These are phyloP conservation scores for Scaptodrosophila latifasciaeformis DNA, from an alignment of 2,888 invertebrate genomes.

Conservation along the genomic window DNA sequence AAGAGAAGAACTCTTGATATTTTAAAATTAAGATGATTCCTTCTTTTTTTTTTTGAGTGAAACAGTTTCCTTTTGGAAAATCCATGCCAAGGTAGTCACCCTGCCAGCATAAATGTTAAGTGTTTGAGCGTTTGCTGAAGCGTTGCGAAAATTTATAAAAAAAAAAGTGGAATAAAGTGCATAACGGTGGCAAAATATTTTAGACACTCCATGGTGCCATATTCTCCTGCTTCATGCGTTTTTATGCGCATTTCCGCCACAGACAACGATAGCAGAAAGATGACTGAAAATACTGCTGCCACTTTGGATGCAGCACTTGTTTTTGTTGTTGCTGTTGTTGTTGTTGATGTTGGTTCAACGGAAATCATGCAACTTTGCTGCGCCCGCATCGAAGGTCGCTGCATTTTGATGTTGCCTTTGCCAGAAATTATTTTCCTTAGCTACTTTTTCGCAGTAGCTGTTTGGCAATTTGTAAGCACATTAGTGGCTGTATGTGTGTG, in stretches of 20 bases:
- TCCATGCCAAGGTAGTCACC: too few species aligned
- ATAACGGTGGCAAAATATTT: constrained; percentile 16
- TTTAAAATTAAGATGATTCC: too few species aligned
- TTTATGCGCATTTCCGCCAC: constrained; percentile 18
- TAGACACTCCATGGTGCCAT: constrained; percentile 10
- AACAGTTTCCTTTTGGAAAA: too few species aligned
- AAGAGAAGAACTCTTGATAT: too few species aligned
- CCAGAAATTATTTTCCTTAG: too few species aligned
- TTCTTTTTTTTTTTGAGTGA: too few species aligned
- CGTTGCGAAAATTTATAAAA: background rate
- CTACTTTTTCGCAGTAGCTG: constrained; percentile 4
- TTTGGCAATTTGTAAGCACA: constrained; percentile 59
- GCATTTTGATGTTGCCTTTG: constrained; percentile 18
- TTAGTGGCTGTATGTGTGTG: constrained; percentile 53
- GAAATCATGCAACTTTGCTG: constrained; percentile 14
- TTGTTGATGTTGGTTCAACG: constrained; percentile 1
- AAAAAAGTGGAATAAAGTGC: constrained; percentile 21
- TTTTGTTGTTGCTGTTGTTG: constrained; percentile 5
- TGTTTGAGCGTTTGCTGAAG: background rate
- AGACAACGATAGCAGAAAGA: constrained; percentile 7
- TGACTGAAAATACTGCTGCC: constrained; percentile 6
- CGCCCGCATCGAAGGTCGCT: background rate
- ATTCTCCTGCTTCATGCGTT: background rate
- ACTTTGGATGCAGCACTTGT: background rate
- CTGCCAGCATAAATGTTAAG: background rate